phyloP scores from a whole-genome alignment of 2,113 vertebrate genomes.

The Synodontis membranacea region DNA sequence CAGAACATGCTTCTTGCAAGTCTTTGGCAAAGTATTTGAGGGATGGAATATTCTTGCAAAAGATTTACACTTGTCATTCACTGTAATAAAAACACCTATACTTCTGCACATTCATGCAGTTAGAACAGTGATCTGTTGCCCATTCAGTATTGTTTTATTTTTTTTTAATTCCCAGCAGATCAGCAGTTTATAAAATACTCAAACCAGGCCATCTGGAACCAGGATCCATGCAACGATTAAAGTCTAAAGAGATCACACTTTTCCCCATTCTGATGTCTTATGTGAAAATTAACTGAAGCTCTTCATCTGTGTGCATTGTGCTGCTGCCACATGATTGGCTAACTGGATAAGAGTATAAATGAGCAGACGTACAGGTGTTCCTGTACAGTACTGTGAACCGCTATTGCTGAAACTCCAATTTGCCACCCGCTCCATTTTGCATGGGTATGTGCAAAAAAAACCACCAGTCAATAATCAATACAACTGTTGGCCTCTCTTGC shows the following conservation, averaged over 20 bases:
- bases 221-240: neutral
- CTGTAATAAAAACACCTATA: neutral
- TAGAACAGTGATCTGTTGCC: no score
- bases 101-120: neutral
- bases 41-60: neutral
- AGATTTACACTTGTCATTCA: neutral
- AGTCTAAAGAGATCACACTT: neutral
- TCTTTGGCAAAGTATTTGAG: neutral
- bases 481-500: neutral
- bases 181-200: neutral
- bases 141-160: neutral
- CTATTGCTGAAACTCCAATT: neutral
- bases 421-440: neutral
- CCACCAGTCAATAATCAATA: neutral
- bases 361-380: neutral
- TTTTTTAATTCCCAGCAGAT: no score
- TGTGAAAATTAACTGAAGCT: no score
- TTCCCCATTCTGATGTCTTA: neutral
- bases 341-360: neutral
- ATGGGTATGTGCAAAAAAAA: constrained; percentile 14
- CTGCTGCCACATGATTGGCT: no score
- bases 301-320: no score
- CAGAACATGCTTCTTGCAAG: no score
- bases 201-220: neutral
- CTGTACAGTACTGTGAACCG: neutral